Evolutionary conservation across 2,797 vertebrate species (phyloP), one percentile per base, ranked within the genome.

Genomic region (Aotus griseimembra): DNA sequence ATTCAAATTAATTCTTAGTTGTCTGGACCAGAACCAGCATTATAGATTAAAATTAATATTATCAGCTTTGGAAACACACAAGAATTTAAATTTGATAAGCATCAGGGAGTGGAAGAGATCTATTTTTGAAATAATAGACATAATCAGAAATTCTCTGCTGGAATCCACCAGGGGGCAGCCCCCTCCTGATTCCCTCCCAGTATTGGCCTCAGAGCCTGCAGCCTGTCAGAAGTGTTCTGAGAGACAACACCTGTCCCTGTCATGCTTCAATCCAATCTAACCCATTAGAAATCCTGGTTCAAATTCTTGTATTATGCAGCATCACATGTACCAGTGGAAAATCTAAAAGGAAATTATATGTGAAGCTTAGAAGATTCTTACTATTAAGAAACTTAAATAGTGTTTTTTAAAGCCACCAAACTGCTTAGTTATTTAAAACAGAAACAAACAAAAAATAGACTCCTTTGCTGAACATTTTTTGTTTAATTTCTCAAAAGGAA

Each of bases 1-100:
- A 52, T 50, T 14, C 61, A 46, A 85, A 85, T 98, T 98, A 92
- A 36, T 97, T 98, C 88, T 87, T 97, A 0, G 0, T 90, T 0
- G 10, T 90, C 76, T 94, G 96, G 92, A 96, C 77, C 94, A 97
- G 88, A 97, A 73, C 88, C 91, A 97, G 6, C 28, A 93, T 41
- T 97, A 85, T 95, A 61, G 10, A 2, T 73, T 96, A 88, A 79
- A 97, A 95, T 98, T 93, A 98, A 64, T 98, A 94, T 80, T 88
- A 93, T 97, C 61, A 77, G 82, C 4, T 76, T 36, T 52, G 36
- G 87, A 90, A 67, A 76, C 72, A 87, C 82, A 61, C 20, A 84
- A 28, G 73, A 90, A 97, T 97, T 92, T 58, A 88, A 85, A 77
- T 82, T 41, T 50, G 28, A 95, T 50, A 84, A 41, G 39, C 14